Base-by-base conservation (phyloP, 2,888 invertebrate species). In the Tetranychus piercei region DNA sequence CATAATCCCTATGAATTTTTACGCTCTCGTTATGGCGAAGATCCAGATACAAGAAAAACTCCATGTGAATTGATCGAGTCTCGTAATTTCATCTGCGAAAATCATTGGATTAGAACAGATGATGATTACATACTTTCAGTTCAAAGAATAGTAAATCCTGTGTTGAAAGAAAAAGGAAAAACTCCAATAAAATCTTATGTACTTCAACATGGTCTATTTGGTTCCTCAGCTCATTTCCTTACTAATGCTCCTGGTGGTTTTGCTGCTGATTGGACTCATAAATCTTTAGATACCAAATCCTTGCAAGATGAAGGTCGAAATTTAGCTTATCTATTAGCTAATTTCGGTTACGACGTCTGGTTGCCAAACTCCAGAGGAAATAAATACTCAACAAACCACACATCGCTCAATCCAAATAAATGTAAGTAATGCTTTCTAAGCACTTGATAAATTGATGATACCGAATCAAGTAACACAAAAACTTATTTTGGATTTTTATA, bases 231-330 rank as follows among this genome's bases (percentile, higher is more conserved):
- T 22, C 22, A 69, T 69, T 69, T 20, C 22, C 22, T 69, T 9
- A 69, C 23, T 11, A 69, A 69, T 69, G 9, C 69, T 69, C n/a
- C n/a, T 5, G 55, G 55, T 4, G 55, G 55, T 5, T 15, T 11
- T 11, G 55, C 55, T 15, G 55, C 1, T 55, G 55, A 55, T 55
- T 55, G 55, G 55, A 55, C 55, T 55, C 6, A 1, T 55, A n/a
- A 34, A 34, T 34, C 34, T 34, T 34, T 34, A 34, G 34, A 34
- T 34, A 34, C 34, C 34, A 34, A 34, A 34, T 34, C 34, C 4
- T 34, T 34, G 34, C 34, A 34, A 3, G 34, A 69, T n/a, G 23
- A 20, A 23, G 72, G 34, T 84, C 20, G 23, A 9, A 69, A 69
- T 69, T 69, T 69, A 6, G 69, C 22, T 22, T 69, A 22, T 23